A percentile compares a stretch with the other conserved stretches of the same genome.
These are phyloP conservation scores for Gallirallus australis DNA, from an alignment of 2,797 vertebrate species.

Conservation along the genomic window DNA sequence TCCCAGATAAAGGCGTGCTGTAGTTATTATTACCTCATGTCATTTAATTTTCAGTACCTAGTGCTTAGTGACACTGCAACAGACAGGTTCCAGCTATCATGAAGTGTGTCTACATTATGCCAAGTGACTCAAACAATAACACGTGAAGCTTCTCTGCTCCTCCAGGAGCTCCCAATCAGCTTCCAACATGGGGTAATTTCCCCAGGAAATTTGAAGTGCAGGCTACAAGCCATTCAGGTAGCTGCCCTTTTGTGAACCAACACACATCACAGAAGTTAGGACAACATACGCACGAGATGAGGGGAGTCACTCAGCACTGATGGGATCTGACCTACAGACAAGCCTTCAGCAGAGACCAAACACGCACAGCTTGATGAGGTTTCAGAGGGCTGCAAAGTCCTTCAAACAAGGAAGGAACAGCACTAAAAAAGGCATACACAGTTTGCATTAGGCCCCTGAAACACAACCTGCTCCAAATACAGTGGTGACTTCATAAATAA, in stretches of 20 bases:
- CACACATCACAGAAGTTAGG: not conserved
- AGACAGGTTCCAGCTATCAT: not conserved
- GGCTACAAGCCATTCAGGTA: not conserved
- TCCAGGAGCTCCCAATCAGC: not conserved
- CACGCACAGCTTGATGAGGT: fast-evolving
- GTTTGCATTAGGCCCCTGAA: fast-evolving
- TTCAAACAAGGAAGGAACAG: not conserved
- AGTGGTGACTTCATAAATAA: fast-evolving
- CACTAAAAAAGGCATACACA: not conserved
- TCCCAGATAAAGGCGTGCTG: not conserved
- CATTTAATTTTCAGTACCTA: not conserved
- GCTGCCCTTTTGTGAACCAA: not conserved
- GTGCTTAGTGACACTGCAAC: not conserved
- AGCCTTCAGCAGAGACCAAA: not conserved
- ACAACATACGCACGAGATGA: fast-evolving
- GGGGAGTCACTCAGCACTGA: not conserved
- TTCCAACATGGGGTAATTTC: fast-evolving
- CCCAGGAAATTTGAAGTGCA: fast-evolving
- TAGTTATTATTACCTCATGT: not conserved
- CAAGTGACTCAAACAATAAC: fast-evolving
- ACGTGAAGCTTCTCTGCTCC: not conserved
- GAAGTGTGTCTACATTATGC: fast-evolving
- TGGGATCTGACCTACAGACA: not conserved
- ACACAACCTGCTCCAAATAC: not conserved
- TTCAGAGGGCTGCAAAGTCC: not conserved